Evolutionary conservation across 2,888 invertebrate genomes (phyloP).

Genomic region (Rhaphigaster nebulosa): DNA sequence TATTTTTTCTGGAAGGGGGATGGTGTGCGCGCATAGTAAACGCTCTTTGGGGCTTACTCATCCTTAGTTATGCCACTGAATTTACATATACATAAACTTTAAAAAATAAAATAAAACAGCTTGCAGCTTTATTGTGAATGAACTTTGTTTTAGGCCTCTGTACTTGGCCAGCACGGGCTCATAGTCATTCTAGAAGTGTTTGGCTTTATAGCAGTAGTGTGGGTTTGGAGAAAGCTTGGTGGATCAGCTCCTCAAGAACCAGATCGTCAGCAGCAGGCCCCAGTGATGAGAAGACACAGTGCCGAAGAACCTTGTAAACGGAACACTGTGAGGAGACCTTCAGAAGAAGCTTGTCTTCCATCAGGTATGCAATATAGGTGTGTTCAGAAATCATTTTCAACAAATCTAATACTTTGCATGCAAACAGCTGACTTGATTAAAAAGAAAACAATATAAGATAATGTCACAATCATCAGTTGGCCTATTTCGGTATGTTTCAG

Average conservation of each 20-base stretch:
- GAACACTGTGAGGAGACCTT: constrained; percentile 74
- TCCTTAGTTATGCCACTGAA: no score
- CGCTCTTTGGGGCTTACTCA: no score
- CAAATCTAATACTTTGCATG: neutral
- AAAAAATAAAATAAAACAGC: neutral
- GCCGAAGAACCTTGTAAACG: constrained; percentile 73
- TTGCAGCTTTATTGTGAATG: neutral
- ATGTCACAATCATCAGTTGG: no score
- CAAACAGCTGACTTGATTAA: neutral
- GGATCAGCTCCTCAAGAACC: constrained; percentile 67
- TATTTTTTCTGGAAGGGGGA: no score
- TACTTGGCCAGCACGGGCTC: constrained; percentile 67
- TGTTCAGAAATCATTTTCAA: neutral
- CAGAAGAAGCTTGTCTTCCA: constrained; percentile 72
- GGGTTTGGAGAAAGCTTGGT: constrained; percentile 69
- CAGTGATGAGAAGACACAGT: constrained; percentile 64
- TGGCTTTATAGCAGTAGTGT: constrained; percentile 69
- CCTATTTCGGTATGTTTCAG: no score
- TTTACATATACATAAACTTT: no score
- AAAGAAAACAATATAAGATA: neutral
- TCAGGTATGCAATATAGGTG: constrained; percentile 60
- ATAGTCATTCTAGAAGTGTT: constrained; percentile 67
- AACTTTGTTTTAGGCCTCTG: constrained; percentile 63
- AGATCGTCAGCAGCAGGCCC: constrained; percentile 65
- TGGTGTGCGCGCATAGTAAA: no score